A percentile compares a stretch with the other conserved stretches of the same genome.
These are phyloP conservation scores for Craseonycteris thonglongyai DNA, from an alignment of 2,113 vertebrate genomes.

Conservation along the genomic window DNA sequence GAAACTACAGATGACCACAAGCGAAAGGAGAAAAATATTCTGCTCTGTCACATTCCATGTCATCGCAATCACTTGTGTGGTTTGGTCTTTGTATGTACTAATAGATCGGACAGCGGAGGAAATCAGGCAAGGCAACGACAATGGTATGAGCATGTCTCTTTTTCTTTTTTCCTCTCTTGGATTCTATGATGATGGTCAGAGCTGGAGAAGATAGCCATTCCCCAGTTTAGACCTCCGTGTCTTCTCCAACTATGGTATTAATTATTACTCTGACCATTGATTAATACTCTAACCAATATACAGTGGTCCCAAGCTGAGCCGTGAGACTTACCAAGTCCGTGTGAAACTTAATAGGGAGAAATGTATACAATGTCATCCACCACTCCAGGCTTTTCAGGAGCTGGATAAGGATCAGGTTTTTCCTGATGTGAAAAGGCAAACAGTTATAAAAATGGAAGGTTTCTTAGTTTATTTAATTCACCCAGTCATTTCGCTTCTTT, in stretches of 20 bases:
- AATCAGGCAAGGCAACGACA: conserved; percentile 91
- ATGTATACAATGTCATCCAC: not conserved
- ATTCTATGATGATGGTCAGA: accelerated
- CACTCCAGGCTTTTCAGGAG: not conserved
- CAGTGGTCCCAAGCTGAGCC: not conserved
- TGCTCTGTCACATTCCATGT: conserved; percentile 95
- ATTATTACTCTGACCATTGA: not conserved
- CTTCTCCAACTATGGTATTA: not conserved
- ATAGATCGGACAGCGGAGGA: conserved; percentile 92
- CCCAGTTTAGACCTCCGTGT: accelerated
- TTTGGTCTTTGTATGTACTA: conserved; percentile 93
- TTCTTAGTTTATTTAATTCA: not conserved
- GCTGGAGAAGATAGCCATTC: accelerated
- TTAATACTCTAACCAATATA: not conserved
- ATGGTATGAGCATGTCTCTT: conserved; percentile 78
- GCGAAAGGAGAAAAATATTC: conserved; percentile 94
- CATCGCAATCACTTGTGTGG: conserved; percentile 91
- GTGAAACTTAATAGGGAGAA: not conserved
- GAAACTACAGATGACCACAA: conserved; percentile 93
- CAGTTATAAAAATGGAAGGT: not conserved
- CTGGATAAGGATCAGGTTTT: not conserved
- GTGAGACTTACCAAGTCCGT: not conserved
- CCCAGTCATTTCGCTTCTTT: not conserved
- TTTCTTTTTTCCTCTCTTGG: not conserved
- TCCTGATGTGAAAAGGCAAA: not conserved